Percentiles rank a stretch among this genome's conserved stretches.
Conservation (phyloP, 2,888 invertebrate genomes). For the Tachina fera region DNA sequence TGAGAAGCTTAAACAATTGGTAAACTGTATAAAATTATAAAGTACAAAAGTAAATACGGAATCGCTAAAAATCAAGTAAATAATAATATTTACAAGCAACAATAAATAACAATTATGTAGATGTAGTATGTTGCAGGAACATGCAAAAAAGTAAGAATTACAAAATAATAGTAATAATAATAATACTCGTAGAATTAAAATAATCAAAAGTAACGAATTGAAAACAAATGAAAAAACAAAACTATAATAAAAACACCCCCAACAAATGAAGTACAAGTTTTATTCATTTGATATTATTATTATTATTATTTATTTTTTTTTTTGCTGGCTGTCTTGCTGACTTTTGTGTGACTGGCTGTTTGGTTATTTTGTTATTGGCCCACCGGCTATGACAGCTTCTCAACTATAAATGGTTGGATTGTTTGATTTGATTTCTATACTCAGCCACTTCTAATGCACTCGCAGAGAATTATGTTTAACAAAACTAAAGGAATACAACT, state of each 20-base stretch:
- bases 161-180: slow-evolving; percentile 66
- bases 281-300: background rate
- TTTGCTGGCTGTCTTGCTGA: slow-evolving; percentile 22
- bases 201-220: slow-evolving; percentile 63
- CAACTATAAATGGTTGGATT: slow-evolving; percentile 69
- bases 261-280: slow-evolving; percentile 35
- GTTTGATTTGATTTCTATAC: slow-evolving; percentile 60
- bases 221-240: slow-evolving; percentile 49
- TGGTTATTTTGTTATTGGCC: slow-evolving; percentile 60
- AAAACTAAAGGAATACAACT: slow-evolving; percentile 53
- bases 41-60: slow-evolving; percentile 27
- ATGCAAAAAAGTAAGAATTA: slow-evolving; percentile 37
- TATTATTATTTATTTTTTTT: background rate
- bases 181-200: slow-evolving; percentile 68
- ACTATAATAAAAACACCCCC: slow-evolving; percentile 46
- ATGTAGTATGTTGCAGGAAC: slow-evolving; percentile 29
- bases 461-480: slow-evolving; percentile 25
- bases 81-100: slow-evolving; percentile 54
- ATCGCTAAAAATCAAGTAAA: slow-evolving; percentile 23
- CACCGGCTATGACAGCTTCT: slow-evolving; percentile 72
- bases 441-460: slow-evolving; percentile 46
- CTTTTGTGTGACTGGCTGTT: slow-evolving; percentile 39
- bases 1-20: slow-evolving; percentile 71
- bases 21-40: slow-evolving; percentile 70
- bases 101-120: slow-evolving; percentile 70